Evolutionary conservation across 1,140 invertebrate species (phyloP).

Genomic region (Caerostris extrusa): DNA sequence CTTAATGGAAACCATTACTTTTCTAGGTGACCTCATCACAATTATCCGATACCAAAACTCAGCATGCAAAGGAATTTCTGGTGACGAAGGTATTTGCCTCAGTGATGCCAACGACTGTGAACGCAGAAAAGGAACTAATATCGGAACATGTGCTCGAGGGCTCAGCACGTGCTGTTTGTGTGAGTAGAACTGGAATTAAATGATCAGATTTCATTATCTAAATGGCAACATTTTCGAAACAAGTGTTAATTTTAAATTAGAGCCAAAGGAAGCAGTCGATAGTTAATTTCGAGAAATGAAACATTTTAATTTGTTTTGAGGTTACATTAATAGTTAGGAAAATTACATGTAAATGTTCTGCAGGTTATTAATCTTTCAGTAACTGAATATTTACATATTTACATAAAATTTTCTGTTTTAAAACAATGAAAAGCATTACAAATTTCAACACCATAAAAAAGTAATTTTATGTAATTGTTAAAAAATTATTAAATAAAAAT

Average conservation of each 20-base stretch:
- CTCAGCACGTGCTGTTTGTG: conserved; percentile 92
- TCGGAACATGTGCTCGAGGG: conserved; percentile 87
- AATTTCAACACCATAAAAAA: too few relatives aligned
- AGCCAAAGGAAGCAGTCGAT: background rate
- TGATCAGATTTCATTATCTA: background rate
- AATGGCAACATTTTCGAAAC: background rate
- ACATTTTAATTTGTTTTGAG: too few relatives aligned
- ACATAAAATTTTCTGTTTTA: too few relatives aligned
- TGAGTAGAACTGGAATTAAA: conserved; percentile 82
- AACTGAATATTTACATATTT: too few relatives aligned
- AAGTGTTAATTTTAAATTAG: background rate
- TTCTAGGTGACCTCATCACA: conserved; percentile 76
- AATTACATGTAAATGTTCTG: too few relatives aligned
- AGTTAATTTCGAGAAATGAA: too few relatives aligned
- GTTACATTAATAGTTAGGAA: too few relatives aligned
- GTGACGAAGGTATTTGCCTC: conserved; percentile 77
- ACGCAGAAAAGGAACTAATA: conserved; percentile 84
- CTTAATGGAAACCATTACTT: background rate
- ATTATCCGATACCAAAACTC: conserved; percentile 78
- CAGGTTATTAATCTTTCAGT: too few relatives aligned
- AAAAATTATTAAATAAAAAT: too few relatives aligned
- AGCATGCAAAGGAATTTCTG: conserved; percentile 75
- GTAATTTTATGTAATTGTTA: too few relatives aligned
- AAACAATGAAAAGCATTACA: too few relatives aligned
- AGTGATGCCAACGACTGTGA: conserved; percentile 86